Conservation (phyloP, 1,140 invertebrate species). For the Pseudomyrmex gracilis region DNA sequence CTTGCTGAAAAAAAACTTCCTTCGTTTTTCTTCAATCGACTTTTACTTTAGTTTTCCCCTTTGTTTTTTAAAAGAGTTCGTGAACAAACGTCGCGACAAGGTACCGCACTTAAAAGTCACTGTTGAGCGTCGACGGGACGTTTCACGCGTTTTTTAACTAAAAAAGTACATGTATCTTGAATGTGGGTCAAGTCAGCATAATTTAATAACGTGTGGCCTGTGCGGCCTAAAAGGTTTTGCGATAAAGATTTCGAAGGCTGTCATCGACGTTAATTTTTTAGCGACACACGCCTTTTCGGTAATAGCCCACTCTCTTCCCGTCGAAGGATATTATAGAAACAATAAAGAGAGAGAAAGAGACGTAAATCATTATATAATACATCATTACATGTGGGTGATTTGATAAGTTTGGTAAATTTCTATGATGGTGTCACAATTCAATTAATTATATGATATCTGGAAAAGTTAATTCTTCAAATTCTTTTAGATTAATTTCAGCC, state of each 20-base stretch:
- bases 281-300: slow-evolving; percentile 19
- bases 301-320: not conserved
- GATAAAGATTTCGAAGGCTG: slow-evolving; percentile 59
- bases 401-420: too few species aligned
- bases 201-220: slow-evolving; percentile 66
- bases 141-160: slow-evolving; percentile 38
- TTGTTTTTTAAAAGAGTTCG: slow-evolving; percentile 60
- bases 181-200: slow-evolving; percentile 64
- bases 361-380: too few species aligned
- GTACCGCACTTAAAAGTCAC: slow-evolving; percentile 64
- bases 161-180: slow-evolving; percentile 38
- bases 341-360: not conserved
- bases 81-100: slow-evolving; percentile 58
- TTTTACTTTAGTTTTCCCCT: slow-evolving; percentile 46
- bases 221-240: slow-evolving; percentile 60
- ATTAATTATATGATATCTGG: too few species aligned
- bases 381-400: too few species aligned
- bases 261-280: slow-evolving; percentile 23
- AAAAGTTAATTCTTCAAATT: too few species aligned
- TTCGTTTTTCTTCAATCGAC: slow-evolving; percentile 47
- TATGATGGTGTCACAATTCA: too few species aligned
- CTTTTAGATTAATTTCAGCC: too few species aligned
- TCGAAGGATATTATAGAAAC: slow-evolving; percentile 7
- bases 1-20: slow-evolving; percentile 36
- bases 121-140: slow-evolving; percentile 21